A percentile compares a stretch with the other conserved stretches of the same genome.
Conservation (phyloP, 2,888 invertebrate species). For the Vanessa cardui region DNA sequence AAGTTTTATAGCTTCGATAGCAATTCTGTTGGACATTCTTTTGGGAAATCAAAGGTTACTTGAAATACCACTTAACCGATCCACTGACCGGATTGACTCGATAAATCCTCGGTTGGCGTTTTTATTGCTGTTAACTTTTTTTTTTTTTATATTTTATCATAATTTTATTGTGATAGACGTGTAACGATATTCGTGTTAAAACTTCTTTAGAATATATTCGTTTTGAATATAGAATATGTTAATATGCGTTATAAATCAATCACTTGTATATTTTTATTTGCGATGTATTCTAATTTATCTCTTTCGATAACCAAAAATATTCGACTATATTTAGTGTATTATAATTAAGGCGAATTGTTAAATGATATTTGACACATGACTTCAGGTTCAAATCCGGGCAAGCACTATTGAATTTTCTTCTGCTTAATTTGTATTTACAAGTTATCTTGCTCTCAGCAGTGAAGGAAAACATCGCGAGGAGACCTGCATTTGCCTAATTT, state of each 20-base stretch:
- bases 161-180: constrained; percentile 35
- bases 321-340: neutral
- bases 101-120: constrained; percentile 42
- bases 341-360: no score
- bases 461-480: no score
- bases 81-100: constrained; percentile 43
- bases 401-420: no score
- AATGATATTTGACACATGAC: no score
- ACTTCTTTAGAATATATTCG: neutral
- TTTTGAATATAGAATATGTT: neutral
- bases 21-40: constrained; percentile 41
- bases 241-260: constrained; percentile 1
- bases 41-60: constrained; percentile 45
- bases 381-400: no score
- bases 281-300: neutral
- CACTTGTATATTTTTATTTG: neutral
- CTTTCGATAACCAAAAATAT: neutral
- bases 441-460: no score
- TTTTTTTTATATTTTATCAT: constrained; percentile 33
- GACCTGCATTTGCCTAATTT: no score
- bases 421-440: no score
- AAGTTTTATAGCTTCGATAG: constrained; percentile 39
- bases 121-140: constrained; percentile 42
- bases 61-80: constrained; percentile 44
- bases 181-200: neutral